Percentiles rank a stretch among this genome's conserved stretches.
phyloP scores from a whole-genome alignment of 2,888 invertebrate species.

The Schrankia costaestrigalis region DNA sequence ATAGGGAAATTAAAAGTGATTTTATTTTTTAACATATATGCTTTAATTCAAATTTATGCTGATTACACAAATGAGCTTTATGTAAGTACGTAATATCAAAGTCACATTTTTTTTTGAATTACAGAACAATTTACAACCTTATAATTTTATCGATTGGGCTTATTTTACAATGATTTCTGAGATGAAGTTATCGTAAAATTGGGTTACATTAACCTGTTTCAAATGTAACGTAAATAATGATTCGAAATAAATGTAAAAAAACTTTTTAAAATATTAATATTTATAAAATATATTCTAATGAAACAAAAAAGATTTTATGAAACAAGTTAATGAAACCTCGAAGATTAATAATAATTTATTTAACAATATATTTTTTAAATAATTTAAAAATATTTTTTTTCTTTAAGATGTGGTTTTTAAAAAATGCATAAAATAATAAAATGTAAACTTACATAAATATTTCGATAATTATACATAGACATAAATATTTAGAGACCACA shows the following conservation, averaged over 20 bases:
- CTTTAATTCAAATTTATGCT: conserved; percentile 70
- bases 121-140: conserved; percentile 76
- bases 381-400: conserved; percentile 18
- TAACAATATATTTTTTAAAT: conserved; percentile 17
- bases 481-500: conserved; percentile 16
- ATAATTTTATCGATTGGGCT: conserved; percentile 50
- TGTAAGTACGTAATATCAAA: conserved; percentile 64
- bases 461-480: background rate
- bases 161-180: conserved; percentile 63
- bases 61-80: conserved; percentile 76
- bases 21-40: conserved; percentile 60
- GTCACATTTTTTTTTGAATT: conserved; percentile 66
- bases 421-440: background rate
- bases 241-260: no score
- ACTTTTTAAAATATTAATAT: background rate
- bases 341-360: conserved; percentile 22
- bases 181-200: conserved; percentile 28
- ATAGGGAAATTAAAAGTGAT: background rate
- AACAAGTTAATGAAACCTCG: conserved; percentile 22
- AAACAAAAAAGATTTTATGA: conserved; percentile 1
- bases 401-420: conserved; percentile 14
- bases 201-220: conserved; percentile 21
- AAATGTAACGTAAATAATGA: no score
- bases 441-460: conserved; percentile 1
- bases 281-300: conserved; percentile 1